Evolutionary conservation across 2,113 vertebrate genomes (phyloP).

Genomic region (Labrus mixtus): DNA sequence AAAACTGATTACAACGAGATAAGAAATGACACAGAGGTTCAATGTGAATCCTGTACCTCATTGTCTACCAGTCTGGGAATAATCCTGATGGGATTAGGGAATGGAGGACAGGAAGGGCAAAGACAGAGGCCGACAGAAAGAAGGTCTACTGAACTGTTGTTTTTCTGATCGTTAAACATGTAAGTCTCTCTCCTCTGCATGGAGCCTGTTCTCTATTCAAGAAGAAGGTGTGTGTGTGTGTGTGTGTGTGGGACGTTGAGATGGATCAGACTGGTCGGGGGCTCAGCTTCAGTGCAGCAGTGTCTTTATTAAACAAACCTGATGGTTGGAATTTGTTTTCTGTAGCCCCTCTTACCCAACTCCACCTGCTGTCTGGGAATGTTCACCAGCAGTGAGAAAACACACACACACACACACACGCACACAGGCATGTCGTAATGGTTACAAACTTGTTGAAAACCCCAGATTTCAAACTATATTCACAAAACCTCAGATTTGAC

Average conservation of each 20-base stretch:
- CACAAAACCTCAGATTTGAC: too few species aligned
- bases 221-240: conserved; percentile 5
- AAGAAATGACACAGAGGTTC: too few species aligned
- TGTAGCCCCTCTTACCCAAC: conserved; percentile 15
- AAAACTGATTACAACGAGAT: too few species aligned
- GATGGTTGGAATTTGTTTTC: conserved; percentile 44
- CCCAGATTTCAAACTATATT: too few species aligned
- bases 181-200: conserved; percentile 53
- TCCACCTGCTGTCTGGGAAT: conserved; percentile 63
- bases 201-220: conserved; percentile 38
- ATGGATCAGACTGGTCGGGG: conserved; percentile 6
- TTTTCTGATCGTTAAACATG: conserved; percentile 64
- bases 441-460: not conserved
- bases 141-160: conserved; percentile 43
- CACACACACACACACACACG: conserved; percentile 37
- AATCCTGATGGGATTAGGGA: not conserved
- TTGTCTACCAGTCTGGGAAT: not conserved
- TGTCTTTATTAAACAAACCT: conserved; percentile 46
- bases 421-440: not conserved
- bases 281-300: conserved; percentile 26
- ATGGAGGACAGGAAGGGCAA: not conserved
- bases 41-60: not conserved
- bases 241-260: conserved; percentile 10
- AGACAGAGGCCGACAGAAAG: not conserved
- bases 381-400: conserved; percentile 48